Evolutionary conservation across 2,797 vertebrate genomes (phyloP), one percentile per base, ranked within the genome.

Genomic region (Macrochelys suwanniensis): DNA sequence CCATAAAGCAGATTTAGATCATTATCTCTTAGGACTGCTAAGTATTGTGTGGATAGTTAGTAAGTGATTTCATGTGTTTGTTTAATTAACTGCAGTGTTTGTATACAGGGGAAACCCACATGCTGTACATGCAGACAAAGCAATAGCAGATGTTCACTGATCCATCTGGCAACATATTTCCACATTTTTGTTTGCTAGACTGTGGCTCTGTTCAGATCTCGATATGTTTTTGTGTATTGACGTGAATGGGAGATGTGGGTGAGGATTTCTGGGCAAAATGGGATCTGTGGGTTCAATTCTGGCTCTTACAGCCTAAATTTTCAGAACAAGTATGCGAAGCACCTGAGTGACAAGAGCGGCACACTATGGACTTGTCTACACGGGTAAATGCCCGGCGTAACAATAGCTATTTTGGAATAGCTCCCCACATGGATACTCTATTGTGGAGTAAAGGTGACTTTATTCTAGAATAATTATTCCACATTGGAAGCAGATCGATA

Each of bases 301-400:
- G 1, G 84, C 25, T 26, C 19, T 21, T 28, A 15, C 61, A 88
- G 2, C 61, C 57, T 88, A 77, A 42, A 93, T 91, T 51, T 17
- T 82, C 50, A 13, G 33, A 80, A 17, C 1, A 42, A 1, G 0
- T 2, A 4, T 3, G 2, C 11, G 3, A 31, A 76, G 13, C 7
- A 92, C 89, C 12, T 23, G 45, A 26, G 31, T 33, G 42, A 11
- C 45, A 49, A 88, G 89, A 54, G 16, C 50, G 77, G 61, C 82
- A 51, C 0, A 0, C 0, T 1, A 54, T 16, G 31, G 5, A 3
- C 47, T 16, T 2, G n/a, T 5, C 19, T 5, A 2, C 1, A 0
- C 23, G n/a, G 90, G 33, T 0, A 1, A 51, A 57, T 31, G 53
- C 79, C 53, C 13, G 9, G 5, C 5, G 6, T 4, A 84, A 56